These are phyloP conservation scores for Rhagophthalmus giganteus DNA, from an alignment of 2,888 invertebrate genomes.

Conservation along the genomic window DNA sequence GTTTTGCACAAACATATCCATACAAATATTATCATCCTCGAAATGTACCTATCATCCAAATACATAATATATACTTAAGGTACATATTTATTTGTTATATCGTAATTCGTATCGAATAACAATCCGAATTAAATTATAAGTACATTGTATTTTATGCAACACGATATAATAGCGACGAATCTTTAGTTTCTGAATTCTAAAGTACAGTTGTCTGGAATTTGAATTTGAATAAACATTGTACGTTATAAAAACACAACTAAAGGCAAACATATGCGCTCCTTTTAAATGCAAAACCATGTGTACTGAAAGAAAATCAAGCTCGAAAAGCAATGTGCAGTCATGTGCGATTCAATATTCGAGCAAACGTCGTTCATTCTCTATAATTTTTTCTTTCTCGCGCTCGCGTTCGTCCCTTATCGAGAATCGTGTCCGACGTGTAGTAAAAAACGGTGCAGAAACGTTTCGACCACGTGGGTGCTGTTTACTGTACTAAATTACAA, in stretches of 20 bases:
- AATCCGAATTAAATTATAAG: no score
- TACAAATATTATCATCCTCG: no score
- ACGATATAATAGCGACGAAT: neutral
- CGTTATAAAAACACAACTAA: slow-evolving; percentile 15
- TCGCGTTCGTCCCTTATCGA: neutral
- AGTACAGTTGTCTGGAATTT: slow-evolving; percentile 19
- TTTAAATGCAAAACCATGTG: slow-evolving; percentile 35
- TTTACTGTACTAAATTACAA: no score
- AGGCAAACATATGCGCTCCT: slow-evolving; percentile 29
- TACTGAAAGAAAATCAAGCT: slow-evolving; percentile 30
- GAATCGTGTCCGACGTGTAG: neutral
- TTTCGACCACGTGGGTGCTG: neutral
- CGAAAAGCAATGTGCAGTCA: slow-evolving; percentile 32
- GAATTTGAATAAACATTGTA: slow-evolving; percentile 24
- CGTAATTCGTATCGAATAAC: no score
- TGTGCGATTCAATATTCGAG: slow-evolving; percentile 28
- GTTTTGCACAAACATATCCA: no score
- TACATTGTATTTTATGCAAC: no score
- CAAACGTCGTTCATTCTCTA: slow-evolving; percentile 6
- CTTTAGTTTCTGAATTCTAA: neutral
- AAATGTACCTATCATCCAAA: no score
- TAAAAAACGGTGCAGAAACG: neutral
- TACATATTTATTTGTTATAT: no score
- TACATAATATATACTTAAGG: no score
- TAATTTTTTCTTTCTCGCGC: neutral